A percentile compares a stretch with the other conserved stretches of the same genome.
Evolutionary conservation across 2,888 invertebrate genomes (phyloP).

Genomic region (Strigamia transsilvanica): DNA sequence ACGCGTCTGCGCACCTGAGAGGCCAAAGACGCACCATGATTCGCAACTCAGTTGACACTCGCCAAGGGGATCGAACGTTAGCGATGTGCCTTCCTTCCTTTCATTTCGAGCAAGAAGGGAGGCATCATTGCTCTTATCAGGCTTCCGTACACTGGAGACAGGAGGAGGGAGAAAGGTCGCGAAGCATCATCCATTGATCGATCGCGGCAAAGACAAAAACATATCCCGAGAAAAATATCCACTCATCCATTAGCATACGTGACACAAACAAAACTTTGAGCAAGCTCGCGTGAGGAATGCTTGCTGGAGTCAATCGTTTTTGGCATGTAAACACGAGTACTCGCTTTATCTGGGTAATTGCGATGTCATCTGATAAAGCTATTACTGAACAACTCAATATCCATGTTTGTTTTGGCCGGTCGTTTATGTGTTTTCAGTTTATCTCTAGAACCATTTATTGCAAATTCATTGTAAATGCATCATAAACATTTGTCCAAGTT

Average conservation of each 20-base stretch:
- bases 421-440: too few relatives aligned
- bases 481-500: too few relatives aligned
- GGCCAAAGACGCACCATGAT: neutral
- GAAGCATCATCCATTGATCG: neutral
- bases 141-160: neutral
- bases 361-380: too few relatives aligned
- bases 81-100: neutral
- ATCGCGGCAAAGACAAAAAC: neutral
- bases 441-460: too few relatives aligned
- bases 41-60: constrained; percentile 2
- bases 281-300: too few relatives aligned
- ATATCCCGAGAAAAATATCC: neutral
- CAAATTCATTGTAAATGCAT: too few relatives aligned
- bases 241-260: neutral
- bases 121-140: constrained; percentile 8
- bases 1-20: neutral
- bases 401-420: too few relatives aligned
- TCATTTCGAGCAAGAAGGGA: neutral
- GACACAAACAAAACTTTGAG: neutral
- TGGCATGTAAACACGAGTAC: too few relatives aligned
- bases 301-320: too few relatives aligned
- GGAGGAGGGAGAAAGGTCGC: neutral
- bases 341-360: too few relatives aligned
- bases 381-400: too few relatives aligned
- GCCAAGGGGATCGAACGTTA: neutral